Conservation (phyloP, 2,113 vertebrate species). For the Sturnira hondurensis region DNA sequence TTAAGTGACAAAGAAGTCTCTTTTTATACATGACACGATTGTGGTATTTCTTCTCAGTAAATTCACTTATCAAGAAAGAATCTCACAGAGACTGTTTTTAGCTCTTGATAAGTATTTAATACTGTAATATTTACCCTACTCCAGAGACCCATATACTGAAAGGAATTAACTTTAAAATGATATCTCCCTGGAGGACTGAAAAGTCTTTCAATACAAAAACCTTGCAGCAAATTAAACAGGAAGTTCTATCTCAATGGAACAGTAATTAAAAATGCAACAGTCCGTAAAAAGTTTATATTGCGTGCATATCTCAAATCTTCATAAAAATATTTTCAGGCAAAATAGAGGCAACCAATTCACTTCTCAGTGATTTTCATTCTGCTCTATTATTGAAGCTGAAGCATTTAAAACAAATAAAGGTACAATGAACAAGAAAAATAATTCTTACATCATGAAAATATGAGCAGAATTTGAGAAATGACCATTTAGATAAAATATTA, state of each 20-base stretch:
- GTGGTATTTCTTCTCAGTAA: constrained; percentile 7
- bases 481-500: neutral
- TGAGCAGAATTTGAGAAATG: neutral
- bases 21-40: constrained; percentile 12
- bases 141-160: constrained; percentile 70
- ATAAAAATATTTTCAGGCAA: constrained; percentile 68
- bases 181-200: constrained; percentile 63
- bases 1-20: neutral
- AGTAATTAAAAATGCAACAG: constrained; percentile 77
- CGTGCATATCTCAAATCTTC: constrained; percentile 65
- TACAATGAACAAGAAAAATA: neutral
- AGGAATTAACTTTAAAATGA: constrained; percentile 78
- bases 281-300: constrained; percentile 67
- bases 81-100: constrained; percentile 58
- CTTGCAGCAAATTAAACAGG: constrained; percentile 68
- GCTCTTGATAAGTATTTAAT: constrained; percentile 62
- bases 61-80: constrained; percentile 66
- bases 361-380: neutral
- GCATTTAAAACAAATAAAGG: neutral
- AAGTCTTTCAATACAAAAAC: constrained; percentile 73
- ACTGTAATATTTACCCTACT: constrained; percentile 78
- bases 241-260: constrained; percentile 65
- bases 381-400: constrained; percentile 41
- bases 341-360: constrained; percentile 47
- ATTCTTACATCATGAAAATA: neutral